phyloP scores from a whole-genome alignment of 2,888 invertebrate genomes.

The Cephus runcator region DNA sequence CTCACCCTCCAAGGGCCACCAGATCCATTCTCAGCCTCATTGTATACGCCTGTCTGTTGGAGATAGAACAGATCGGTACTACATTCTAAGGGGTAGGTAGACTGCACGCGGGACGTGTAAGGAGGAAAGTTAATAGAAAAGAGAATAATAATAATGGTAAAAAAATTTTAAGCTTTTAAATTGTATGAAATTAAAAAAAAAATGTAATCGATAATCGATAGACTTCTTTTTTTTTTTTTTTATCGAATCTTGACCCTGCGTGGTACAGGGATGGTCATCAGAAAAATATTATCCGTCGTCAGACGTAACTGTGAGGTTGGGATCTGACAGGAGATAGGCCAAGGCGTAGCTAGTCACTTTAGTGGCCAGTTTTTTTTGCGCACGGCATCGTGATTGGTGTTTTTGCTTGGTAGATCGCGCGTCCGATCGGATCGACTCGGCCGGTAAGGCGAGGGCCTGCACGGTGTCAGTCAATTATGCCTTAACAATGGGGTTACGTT shows the following conservation, averaged over 20 bases:
- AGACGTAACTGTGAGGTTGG: too few species aligned
- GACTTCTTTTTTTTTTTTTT: too few species aligned
- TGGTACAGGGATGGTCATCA: too few species aligned
- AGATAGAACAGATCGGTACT: conserved; percentile 3
- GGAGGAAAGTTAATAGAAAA: background rate
- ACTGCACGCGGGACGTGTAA: conserved; percentile 3
- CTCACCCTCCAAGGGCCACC: background rate
- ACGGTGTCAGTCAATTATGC: conserved; percentile 60
- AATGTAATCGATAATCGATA: too few species aligned
- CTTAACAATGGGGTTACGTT: conserved; percentile 62
- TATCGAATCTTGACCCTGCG: too few species aligned
- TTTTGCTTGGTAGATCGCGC: conserved; percentile 45
- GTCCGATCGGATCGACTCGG: conserved; percentile 40
- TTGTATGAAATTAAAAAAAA: too few species aligned
- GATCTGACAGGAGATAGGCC: background rate
- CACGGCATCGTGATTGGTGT: conserved; percentile 50
- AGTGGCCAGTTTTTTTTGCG: conserved; percentile 45
- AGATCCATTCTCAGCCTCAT: conserved; percentile 29
- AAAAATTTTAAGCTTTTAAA: too few species aligned
- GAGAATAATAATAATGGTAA: too few species aligned
- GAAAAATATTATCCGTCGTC: too few species aligned
- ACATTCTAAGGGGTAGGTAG: background rate
- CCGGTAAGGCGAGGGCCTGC: conserved; percentile 35
- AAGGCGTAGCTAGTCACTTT: conserved; percentile 33
- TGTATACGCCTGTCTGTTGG: conserved; percentile 7